Evolutionary conservation across 2,113 vertebrate genomes (phyloP).

Genomic region (Copsychus sechellarum): DNA sequence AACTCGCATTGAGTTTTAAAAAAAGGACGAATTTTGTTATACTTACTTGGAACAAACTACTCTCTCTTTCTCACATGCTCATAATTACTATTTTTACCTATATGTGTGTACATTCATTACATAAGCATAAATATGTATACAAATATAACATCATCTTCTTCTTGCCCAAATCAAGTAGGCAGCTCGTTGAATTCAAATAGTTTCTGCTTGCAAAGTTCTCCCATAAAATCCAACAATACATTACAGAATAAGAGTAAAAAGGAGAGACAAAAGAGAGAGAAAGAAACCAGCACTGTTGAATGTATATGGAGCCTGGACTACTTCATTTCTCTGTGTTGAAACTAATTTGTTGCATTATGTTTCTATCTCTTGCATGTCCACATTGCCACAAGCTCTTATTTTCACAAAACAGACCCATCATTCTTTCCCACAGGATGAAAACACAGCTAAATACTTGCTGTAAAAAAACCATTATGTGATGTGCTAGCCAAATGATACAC

Average conservation of each 20-base stretch:
- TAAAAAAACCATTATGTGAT: constrained; percentile 79
- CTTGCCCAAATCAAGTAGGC: neutral
- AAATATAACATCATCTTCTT: neutral
- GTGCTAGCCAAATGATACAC: constrained; percentile 78
- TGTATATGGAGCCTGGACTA: constrained; percentile 66
- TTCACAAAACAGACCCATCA: constrained; percentile 74
- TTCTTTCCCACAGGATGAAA: constrained; percentile 78
- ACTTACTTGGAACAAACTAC: neutral
- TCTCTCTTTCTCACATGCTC: neutral
- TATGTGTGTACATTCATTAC: neutral
- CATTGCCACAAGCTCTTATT: constrained; percentile 71
- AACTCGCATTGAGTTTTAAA: neutral
- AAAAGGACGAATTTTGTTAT: neutral
- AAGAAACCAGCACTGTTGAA: constrained; percentile 27
- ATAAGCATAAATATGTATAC: neutral
- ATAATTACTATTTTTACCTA: neutral
- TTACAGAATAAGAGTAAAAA: constrained; percentile 29
- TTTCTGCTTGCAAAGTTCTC: constrained; percentile 11
- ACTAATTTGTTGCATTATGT: constrained; percentile 72
- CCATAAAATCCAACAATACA: constrained; percentile 7
- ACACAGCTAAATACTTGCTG: constrained; percentile 74
- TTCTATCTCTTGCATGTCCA: constrained; percentile 71
- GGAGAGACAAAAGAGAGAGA: constrained; percentile 27
- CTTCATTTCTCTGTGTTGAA: constrained; percentile 72
- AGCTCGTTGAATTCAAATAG: neutral